Base-by-base conservation (phyloP, 2,888 invertebrate genomes). In the Thecocarcelia acutangulata region DNA sequence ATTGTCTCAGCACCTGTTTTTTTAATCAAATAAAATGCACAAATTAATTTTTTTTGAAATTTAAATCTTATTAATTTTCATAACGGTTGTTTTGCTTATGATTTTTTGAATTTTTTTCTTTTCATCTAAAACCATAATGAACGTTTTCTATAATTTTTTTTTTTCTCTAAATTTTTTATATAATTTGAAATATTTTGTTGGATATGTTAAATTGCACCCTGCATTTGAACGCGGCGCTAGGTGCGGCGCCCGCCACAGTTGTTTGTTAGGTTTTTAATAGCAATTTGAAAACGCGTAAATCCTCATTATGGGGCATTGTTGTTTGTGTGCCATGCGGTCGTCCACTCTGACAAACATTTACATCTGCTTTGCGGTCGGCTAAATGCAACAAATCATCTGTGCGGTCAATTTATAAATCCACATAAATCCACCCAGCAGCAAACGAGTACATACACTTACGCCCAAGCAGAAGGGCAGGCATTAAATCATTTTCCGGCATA, bases 271-370 rank as follows among this genome's bases (percentile, higher is more conserved):
- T 84, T 80, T 80, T 68, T 50, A 19, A 76, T 63, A 83, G 77
- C 68, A 81, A 80, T 69, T 63, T 76, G 50, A 83, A 83, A 81
- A 77, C 83, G 79, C 84, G 84, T 84, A 84, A 85, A 87, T 85
- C 86, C 85, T 88, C 88, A 88, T 88, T 88, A 87, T 88, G 87
- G 87, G 85, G 87, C 85, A 85, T 88, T 88, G 86, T 84, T 78
- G 64, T 68, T 83, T 84, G 84, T 84, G 87, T 86, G 87, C 75
- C 75, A 84, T 84, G 84, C 84, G 84, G 82, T 85, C 84, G 84
- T 83, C 73, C 82, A 42, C 68, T 42, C 50, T 54, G 58, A 69
- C 77, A 64, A 82, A 78, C 64, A 74, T 77, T 76, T 68, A 69
- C 73, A 74, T 78, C 58, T 66, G 61, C 58, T 74, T 77, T 74